Evolutionary conservation across 2,113 vertebrate species (phyloP).

Genomic region (Coreoperca whiteheadi): DNA sequence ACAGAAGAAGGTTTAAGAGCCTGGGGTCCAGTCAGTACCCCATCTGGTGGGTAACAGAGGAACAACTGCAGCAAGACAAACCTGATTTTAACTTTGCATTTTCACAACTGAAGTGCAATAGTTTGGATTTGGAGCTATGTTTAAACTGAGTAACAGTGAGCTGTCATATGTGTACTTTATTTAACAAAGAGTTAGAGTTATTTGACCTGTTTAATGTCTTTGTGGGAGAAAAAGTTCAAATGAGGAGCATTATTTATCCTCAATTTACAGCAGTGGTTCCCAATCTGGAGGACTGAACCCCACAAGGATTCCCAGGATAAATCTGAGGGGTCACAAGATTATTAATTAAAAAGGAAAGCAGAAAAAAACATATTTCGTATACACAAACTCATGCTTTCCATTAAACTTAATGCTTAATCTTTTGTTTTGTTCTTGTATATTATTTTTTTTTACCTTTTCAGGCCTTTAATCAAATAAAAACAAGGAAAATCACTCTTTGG

Average conservation of each 20-base stretch:
- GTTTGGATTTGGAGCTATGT: neutral
- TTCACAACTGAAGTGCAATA: neutral
- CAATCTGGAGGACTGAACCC: neutral
- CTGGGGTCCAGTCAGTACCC: conserved; percentile 52
- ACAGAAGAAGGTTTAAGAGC: conserved; percentile 6
- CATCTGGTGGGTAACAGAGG: conserved; percentile 70
- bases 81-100: conserved; percentile 13
- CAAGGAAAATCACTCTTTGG: neutral
- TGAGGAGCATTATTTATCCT: conserved; percentile 22
- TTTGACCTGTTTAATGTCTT: neutral
- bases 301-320: neutral
- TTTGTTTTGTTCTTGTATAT: neutral
- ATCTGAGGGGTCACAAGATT: neutral
- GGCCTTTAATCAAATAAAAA: neutral
- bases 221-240: conserved; percentile 32
- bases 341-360: no score
- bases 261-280: neutral
- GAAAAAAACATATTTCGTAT: neutral
- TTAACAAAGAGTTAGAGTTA: neutral
- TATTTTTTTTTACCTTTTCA: neutral
- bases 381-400: neutral
- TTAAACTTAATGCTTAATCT: neutral
- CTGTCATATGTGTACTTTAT: neutral
- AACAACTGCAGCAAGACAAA: conserved; percentile 39
- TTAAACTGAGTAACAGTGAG: neutral